phyloP scores from a whole-genome alignment of 2,797 vertebrate species.

The Capromys pilorides region DNA sequence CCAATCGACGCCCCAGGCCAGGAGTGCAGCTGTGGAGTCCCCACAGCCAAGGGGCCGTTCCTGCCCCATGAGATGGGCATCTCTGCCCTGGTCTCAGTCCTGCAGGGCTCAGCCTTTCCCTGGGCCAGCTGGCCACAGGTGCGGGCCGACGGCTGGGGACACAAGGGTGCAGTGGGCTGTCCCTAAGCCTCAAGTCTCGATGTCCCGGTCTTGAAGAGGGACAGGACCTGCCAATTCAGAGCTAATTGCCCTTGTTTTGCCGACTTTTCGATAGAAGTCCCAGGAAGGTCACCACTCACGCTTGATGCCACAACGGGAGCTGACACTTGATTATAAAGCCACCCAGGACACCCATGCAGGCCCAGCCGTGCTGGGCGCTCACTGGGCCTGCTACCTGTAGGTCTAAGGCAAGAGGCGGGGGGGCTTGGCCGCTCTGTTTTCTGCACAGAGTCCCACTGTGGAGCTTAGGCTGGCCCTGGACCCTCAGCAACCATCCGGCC shows the following conservation, averaged over 20 bases:
- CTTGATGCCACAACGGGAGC: background rate
- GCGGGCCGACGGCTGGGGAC: background rate
- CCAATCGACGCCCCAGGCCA: background rate
- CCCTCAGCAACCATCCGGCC: background rate
- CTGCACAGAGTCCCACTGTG: background rate
- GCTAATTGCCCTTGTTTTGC: background rate
- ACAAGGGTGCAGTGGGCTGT: accelerated
- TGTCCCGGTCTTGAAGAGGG: background rate
- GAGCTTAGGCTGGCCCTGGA: background rate
- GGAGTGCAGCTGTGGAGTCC: background rate
- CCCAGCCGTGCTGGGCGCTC: background rate
- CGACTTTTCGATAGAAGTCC: background rate
- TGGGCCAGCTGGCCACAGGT: background rate
- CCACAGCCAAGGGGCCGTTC: background rate
- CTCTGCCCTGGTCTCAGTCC: background rate
- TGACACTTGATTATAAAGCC: background rate
- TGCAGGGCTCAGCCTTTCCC: background rate
- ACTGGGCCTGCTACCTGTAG: background rate
- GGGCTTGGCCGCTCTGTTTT: accelerated
- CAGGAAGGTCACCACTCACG: background rate
- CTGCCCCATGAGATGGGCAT: background rate
- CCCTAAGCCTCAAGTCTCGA: background rate
- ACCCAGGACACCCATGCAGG: background rate
- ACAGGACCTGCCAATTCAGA: background rate
- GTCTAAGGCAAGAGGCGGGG: background rate